These are phyloP conservation scores for Triplophysa yarkandensis DNA, from an alignment of 2,797 vertebrate species.

Conservation along the genomic window DNA sequence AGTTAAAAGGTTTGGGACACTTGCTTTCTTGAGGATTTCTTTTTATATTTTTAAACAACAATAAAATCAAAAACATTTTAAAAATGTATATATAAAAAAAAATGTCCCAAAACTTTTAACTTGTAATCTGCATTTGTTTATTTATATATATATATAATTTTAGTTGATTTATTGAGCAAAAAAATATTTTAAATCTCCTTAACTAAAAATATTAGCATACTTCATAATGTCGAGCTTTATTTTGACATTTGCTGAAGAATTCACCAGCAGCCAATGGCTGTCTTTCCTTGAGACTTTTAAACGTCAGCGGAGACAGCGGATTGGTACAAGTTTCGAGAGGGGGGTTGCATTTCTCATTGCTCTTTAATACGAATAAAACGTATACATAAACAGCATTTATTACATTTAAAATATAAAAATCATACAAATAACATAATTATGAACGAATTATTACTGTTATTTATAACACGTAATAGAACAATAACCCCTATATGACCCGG, in stretches of 20 bases:
- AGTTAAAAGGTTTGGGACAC: too few species aligned
- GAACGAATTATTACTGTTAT: background rate
- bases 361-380: too few species aligned
- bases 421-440: background rate
- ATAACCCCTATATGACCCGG: too few species aligned
- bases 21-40: too few species aligned
- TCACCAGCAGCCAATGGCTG: constrained; percentile 42
- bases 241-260: constrained; percentile 7
- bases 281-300: constrained; percentile 40
- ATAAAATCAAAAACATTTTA: too few species aligned
- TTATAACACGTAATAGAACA: background rate
- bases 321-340: background rate
- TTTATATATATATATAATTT: too few species aligned
- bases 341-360: background rate
- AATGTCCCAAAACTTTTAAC: too few species aligned
- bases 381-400: background rate
- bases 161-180: background rate
- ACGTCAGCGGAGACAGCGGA: constrained; percentile 20
- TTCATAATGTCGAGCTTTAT: background rate
- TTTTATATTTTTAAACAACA: background rate
- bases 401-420: background rate
- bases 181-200: too few species aligned
- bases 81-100: too few species aligned
- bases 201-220: too few species aligned
- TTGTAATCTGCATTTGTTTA: too few species aligned